Evolutionary conservation across 2,797 vertebrate genomes (phyloP).

Genomic region (Epinephelus coioides): DNA sequence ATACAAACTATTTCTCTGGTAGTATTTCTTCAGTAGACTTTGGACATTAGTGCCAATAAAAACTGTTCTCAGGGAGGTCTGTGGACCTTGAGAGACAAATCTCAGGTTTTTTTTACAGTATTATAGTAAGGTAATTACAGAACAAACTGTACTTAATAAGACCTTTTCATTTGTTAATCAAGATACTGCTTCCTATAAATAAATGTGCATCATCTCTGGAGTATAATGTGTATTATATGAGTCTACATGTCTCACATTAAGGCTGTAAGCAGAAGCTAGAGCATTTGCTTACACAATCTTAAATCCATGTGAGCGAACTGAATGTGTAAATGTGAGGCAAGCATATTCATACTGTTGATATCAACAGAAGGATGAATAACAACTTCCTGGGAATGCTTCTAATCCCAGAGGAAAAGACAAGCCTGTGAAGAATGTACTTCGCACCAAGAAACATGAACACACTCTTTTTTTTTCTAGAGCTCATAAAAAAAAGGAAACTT

Average conservation of each 20-base stretch:
- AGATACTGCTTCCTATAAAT: background rate
- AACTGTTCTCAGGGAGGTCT: too few species aligned
- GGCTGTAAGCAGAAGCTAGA: background rate
- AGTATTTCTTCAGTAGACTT: too few species aligned
- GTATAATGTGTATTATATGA: background rate
- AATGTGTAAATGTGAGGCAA: conserved; percentile 56
- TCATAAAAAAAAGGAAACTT: conserved; percentile 49
- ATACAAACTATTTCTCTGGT: too few species aligned
- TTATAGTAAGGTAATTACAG: background rate
- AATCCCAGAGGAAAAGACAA: conserved; percentile 64
- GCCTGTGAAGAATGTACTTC: conserved; percentile 56
- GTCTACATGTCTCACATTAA: conserved; percentile 7
- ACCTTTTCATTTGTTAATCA: background rate
- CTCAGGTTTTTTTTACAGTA: background rate
- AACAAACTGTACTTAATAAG: background rate
- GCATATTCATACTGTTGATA: conserved; percentile 63
- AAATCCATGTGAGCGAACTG: conserved; percentile 15
- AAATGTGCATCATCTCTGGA: background rate
- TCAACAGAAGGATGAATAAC: conserved; percentile 63
- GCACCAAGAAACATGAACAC: conserved; percentile 48
- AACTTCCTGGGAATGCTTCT: conserved; percentile 65
- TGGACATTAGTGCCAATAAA: too few species aligned
- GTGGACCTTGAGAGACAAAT: too few species aligned
- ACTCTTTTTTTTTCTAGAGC: conserved; percentile 28
- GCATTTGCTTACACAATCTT: conserved; percentile 33